Evolutionary conservation across 2,888 invertebrate genomes (phyloP).

Genomic region (Lepidonotus clava): DNA sequence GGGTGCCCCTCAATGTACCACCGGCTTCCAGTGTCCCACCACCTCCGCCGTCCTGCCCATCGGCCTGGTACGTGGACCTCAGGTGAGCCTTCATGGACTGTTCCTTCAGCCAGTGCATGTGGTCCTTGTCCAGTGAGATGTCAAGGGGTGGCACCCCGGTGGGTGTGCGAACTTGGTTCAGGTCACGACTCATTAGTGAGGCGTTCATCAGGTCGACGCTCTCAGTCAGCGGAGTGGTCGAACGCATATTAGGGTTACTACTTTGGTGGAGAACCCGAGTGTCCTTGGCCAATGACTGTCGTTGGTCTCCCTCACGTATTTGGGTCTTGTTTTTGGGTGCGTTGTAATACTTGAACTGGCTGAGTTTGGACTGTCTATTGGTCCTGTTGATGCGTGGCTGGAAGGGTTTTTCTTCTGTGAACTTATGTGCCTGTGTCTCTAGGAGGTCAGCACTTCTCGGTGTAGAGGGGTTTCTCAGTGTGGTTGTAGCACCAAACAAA

Average conservation of each 20-base stretch:
- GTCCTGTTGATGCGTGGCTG: conserved; percentile 76
- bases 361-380: conserved; percentile 74
- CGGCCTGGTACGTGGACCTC: conserved; percentile 17
- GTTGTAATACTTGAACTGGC: conserved; percentile 76
- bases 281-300: neutral
- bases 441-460: conserved; percentile 70
- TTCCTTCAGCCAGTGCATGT: conserved; percentile 77
- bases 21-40: neutral
- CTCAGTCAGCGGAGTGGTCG: conserved; percentile 56
- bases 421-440: conserved; percentile 73
- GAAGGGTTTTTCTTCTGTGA: conserved; percentile 78
- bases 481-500: neutral
- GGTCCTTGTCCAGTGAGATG: conserved; percentile 78
- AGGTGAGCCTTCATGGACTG: conserved; percentile 58
- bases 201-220: conserved; percentile 66
- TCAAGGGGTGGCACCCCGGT: conserved; percentile 75
- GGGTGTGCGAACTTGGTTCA: conserved; percentile 63
- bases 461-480: conserved; percentile 11
- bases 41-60: neutral
- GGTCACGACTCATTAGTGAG: conserved; percentile 76
- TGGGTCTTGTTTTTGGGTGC: conserved; percentile 65
- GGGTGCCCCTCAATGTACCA: neutral
- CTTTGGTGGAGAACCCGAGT: neutral
- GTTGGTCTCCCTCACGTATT: neutral
- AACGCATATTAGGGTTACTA: neutral